Evolutionary conservation across 1,140 invertebrate genomes (phyloP), one percentile per base, ranked within the genome.

Genomic region (Sarcophaga bullata): DNA sequence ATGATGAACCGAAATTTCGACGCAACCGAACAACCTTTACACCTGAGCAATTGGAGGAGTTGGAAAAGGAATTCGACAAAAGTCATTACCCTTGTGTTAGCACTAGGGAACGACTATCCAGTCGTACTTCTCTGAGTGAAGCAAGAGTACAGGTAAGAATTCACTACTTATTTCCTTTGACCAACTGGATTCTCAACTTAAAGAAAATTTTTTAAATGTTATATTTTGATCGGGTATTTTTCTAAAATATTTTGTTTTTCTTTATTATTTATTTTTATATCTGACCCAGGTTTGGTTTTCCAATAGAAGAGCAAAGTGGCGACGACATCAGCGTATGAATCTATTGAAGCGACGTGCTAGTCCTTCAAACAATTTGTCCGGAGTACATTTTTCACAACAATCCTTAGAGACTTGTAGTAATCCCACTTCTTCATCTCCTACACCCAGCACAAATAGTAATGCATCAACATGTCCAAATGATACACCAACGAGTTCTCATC

Each of bases 271-370:
- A 19, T n/a, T 75, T 15, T 13, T 58, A 68, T 76, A n/a, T 9
- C 6, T 25, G 6, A 4, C 17, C 17, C 73, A 98, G 97, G 96
- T 98, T 93, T 98, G 97, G 97, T 98, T 98, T 95, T 98, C 96
- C 92, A 98, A 98, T 94, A 96, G 97, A 94, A 95, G 97, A 91
- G 97, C 97, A 90, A 98, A 98, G 92, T 98, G 96, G 97, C 94
- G 97, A 91, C 95, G 97, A 85, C 96, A 98, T 91, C 96, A 98
- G 91, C 95, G 97, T 87, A 97, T 98, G 96, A 97, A 96, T 91
- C 93, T 97, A 85, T 93, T 97, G 89, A 97, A 97, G 91, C 94
- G 94, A 86, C 94, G 92, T 89, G 90, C 89, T 91, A 90, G 90
- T 87, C 89, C 87, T 68, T 86, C 80, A 10, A 81, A 52, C 19